Conservation (phyloP, 1,140 invertebrate genomes). For the Piezodorus guildinii region DNA sequence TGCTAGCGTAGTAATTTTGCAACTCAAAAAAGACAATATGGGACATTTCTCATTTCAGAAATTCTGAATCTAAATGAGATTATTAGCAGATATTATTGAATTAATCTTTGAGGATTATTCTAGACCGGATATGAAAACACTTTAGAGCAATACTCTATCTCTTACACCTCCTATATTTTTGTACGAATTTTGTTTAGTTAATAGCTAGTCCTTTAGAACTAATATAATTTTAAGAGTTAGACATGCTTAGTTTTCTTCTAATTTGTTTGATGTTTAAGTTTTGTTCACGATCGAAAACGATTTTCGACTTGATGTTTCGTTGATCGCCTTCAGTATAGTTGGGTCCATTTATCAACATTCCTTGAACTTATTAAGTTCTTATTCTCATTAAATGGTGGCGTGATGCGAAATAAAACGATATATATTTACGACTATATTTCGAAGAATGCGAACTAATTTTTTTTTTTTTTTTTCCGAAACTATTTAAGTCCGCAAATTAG, state of each 20-base stretch:
- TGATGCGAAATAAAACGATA: neutral
- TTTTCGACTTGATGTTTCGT: neutral
- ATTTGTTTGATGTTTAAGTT: neutral
- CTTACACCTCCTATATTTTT: neutral
- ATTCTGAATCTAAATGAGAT: neutral
- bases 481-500: too few relatives aligned
- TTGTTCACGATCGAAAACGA: conserved; percentile 11
- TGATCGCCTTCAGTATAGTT: neutral
- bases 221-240: too few relatives aligned
- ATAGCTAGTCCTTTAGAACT: neutral
- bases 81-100: neutral
- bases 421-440: neutral
- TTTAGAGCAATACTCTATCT: conserved; percentile 6
- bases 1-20: conserved; percentile 15
- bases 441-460: neutral
- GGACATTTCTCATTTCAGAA: neutral
- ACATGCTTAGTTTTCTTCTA: neutral
- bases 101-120: neutral
- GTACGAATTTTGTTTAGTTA: neutral
- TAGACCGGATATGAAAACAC: neutral
- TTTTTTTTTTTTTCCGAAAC: neutral
- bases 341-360: neutral
- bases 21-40: conserved; percentile 9
- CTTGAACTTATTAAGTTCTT: conserved; percentile 2
- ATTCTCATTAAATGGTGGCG: neutral